phyloP scores from a whole-genome alignment of 2,888 invertebrate genomes.

The Cephonodes hylas region DNA sequence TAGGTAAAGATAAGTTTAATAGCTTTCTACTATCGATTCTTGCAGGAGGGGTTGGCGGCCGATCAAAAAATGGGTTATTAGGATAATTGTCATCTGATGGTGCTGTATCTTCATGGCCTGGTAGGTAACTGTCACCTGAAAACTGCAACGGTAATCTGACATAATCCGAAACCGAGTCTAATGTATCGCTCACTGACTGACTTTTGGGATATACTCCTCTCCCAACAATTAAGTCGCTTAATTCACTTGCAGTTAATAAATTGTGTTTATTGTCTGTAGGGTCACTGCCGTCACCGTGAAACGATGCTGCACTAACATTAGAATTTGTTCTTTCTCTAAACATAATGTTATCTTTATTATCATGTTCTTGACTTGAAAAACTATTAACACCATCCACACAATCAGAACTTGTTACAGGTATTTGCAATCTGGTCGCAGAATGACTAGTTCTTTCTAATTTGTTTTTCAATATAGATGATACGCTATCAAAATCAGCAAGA shows the following conservation, averaged over 20 bases:
- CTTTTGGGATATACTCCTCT: constrained; percentile 86
- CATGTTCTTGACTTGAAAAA: constrained; percentile 65
- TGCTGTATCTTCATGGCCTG: constrained; percentile 81
- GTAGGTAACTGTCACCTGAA: constrained; percentile 80
- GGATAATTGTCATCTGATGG: constrained; percentile 80
- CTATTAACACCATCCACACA: constrained; percentile 73
- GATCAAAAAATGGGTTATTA: constrained; percentile 74
- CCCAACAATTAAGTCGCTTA: constrained; percentile 91
- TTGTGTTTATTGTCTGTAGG: constrained; percentile 90
- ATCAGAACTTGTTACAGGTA: constrained; percentile 61
- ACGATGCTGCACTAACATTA: constrained; percentile 89
- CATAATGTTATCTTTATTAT: constrained; percentile 61
- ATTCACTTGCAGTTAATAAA: constrained; percentile 89
- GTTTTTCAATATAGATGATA: constrained; percentile 73
- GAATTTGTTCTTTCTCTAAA: constrained; percentile 88
- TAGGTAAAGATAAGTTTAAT: constrained; percentile 69
- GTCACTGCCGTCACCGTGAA: constrained; percentile 94
- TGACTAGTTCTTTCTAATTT: constrained; percentile 72
- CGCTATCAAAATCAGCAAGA: constrained; percentile 74
- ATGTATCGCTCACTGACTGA: constrained; percentile 90
- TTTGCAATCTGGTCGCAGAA: constrained; percentile 46
- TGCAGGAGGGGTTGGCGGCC: constrained; percentile 86
- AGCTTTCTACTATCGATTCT: constrained; percentile 83
- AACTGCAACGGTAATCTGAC: constrained; percentile 86
- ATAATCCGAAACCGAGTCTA: constrained; percentile 95